Conservation (phyloP, 2,797 vertebrate species). For the Myripristis jacobus region DNA sequence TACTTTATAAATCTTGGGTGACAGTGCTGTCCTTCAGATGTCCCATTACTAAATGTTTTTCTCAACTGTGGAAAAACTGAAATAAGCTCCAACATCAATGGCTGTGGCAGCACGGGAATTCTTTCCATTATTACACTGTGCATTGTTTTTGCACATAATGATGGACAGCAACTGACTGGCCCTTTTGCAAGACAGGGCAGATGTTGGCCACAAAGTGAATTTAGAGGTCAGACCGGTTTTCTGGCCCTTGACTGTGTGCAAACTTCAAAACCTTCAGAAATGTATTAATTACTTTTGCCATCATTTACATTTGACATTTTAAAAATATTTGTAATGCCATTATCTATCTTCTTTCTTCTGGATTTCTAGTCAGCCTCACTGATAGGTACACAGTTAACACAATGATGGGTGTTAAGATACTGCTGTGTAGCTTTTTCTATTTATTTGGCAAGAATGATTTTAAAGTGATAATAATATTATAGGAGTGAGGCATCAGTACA, state of each 20-base stretch:
- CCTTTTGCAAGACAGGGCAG: too few relatives aligned
- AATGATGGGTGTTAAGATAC: slow-evolving; percentile 36
- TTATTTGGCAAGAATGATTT: slow-evolving; percentile 31
- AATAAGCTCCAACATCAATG: too few relatives aligned
- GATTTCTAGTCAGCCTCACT: slow-evolving; percentile 28
- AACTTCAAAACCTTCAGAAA: neutral
- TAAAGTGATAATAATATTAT: neutral
- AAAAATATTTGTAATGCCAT: slow-evolving; percentile 5
- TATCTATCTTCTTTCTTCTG: slow-evolving; percentile 13
- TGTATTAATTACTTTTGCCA: neutral
- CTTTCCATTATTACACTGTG: too few relatives aligned
- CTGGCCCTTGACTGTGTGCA: neutral
- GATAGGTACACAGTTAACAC: slow-evolving; percentile 50
- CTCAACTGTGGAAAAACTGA: too few relatives aligned
- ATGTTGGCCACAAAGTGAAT: too few relatives aligned
- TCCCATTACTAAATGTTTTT: too few relatives aligned
- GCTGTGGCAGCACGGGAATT: too few relatives aligned
- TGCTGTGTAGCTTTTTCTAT: slow-evolving; percentile 20
- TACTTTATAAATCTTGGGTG: too few relatives aligned
- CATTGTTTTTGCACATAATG: too few relatives aligned
- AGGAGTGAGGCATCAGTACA: neutral
- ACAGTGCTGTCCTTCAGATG: too few relatives aligned
- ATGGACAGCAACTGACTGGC: too few relatives aligned
- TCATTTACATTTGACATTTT: neutral
- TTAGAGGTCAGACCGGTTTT: neutral